Evolutionary conservation across 2,888 invertebrate genomes (phyloP).

Genomic region (Neria commutata): DNA sequence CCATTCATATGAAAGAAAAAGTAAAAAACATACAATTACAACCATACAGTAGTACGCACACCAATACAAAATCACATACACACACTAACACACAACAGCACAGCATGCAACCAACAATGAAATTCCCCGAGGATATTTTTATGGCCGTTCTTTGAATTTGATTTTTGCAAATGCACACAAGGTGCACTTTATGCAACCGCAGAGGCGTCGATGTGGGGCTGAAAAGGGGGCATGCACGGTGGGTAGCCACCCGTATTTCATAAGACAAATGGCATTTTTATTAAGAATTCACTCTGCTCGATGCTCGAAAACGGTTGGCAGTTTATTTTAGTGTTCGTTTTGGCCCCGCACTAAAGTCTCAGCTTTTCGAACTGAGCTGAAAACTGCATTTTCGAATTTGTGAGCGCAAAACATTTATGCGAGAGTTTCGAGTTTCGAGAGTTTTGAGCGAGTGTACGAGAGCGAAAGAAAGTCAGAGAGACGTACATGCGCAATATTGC

Average conservation of each 20-base stretch:
- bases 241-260: too few species aligned
- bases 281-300: slow-evolving; percentile 39
- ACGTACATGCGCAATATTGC: background rate
- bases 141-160: slow-evolving; percentile 10
- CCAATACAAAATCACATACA: background rate
- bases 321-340: background rate
- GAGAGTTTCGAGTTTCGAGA: slow-evolving; percentile 1
- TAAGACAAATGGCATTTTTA: slow-evolving; percentile 52
- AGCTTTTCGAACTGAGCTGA: background rate
- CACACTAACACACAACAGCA: background rate
- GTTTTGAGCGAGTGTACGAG: background rate
- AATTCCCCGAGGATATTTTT: slow-evolving; percentile 22
- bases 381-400: slow-evolving; percentile 18
- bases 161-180: slow-evolving; percentile 20
- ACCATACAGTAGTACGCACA: background rate
- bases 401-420: too few species aligned
- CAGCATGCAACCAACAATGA: too few species aligned
- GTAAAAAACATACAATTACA: too few species aligned
- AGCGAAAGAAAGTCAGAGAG: background rate
- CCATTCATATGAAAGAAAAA: slow-evolving; percentile 1
- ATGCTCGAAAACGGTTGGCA: background rate
- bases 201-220: slow-evolving; percentile 22
- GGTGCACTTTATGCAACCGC: slow-evolving; percentile 4
- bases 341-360: background rate
- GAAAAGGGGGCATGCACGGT: slow-evolving; percentile 33